phyloP scores from a whole-genome alignment of 1,140 invertebrate species.

The Drosophila bocqueti region DNA sequence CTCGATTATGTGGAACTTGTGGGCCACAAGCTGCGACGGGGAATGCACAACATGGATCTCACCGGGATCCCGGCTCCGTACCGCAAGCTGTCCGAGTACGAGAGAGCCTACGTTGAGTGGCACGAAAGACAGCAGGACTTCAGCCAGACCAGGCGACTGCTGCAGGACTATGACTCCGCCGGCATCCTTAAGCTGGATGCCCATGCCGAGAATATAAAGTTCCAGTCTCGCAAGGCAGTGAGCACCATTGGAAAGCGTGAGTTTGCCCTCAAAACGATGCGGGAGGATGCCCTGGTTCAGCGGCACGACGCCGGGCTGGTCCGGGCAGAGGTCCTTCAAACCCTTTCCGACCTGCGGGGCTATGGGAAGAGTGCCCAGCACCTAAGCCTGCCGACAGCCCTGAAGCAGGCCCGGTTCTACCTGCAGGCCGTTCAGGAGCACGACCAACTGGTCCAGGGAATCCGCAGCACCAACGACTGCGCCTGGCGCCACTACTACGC shows the following conservation, averaged over 20 bases:
- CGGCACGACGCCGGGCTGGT: constrained; percentile 46
- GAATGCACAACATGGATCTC: constrained; percentile 87
- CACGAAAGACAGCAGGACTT: constrained; percentile 85
- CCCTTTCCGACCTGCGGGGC: constrained; percentile 58
- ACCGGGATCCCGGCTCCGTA: constrained; percentile 92
- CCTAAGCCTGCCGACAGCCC: constrained; percentile 72
- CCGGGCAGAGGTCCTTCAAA: constrained; percentile 53
- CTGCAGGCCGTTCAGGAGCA: constrained; percentile 73
- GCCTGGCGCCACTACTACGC: constrained; percentile 73
- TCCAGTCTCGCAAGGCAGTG: constrained; percentile 68
- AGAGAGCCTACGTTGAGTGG: constrained; percentile 72
- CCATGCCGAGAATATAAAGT: constrained; percentile 76
- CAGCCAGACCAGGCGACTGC: constrained; percentile 61
- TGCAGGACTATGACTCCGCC: constrained; percentile 66
- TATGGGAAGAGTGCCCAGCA: constrained; percentile 77
- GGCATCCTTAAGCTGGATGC: constrained; percentile 71
- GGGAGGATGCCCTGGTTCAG: constrained; percentile 49
- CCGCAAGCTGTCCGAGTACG: constrained; percentile 86
- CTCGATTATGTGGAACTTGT: constrained; percentile 90
- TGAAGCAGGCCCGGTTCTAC: constrained; percentile 77
- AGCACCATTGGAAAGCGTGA: constrained; percentile 61
- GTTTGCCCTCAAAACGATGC: constrained; percentile 52
- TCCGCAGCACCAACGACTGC: constrained; percentile 67
- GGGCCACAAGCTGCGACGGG: constrained; percentile 86
- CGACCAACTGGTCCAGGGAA: constrained; percentile 59